Evolutionary conservation across 2,888 invertebrate genomes (phyloP), one percentile per base, ranked within the genome.

Genomic region (Chrysomela aeneicollis): DNA sequence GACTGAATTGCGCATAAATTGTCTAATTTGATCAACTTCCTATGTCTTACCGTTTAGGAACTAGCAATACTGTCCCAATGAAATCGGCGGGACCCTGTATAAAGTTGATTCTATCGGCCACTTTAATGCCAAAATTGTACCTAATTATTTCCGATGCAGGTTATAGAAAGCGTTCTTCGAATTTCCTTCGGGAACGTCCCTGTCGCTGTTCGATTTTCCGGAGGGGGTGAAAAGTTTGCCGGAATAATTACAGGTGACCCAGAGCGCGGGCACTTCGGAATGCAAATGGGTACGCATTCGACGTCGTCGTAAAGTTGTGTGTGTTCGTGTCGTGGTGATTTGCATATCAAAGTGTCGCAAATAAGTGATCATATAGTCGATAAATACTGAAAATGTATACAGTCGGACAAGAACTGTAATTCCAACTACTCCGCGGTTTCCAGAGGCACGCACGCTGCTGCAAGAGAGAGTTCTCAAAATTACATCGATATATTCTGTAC

Each of bases 311-410:
- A 15, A 42, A 42, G 42, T 35, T 35, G 32, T 35, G 32, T 35
- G 32, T 35, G 32, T 42, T 42, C 42, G 42, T 42, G 42, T 42
- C 42, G 42, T 15, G 1, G 42, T 12, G 42, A 42, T 42, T 42
- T 42, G 12, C 42, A 42, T 42, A 42, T 42, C 42, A 42, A 42
- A 42, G 42, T 42, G 42, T 42, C 42, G 42, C 42, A 42, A 42
- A 42, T 42, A 42, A 42, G 42, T 42, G 42, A 42, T 42, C 42
- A 42, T 42, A 42, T 42, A 42, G 42, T 42, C 42, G 42, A 42
- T 42, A 42, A 42, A 42, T 42, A 42, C 42, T 42, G 42, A 42
- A 42, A 42, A 42, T 42, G 10, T 15, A 42, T 42, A 42, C 12
- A 42, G 1, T 42, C 42, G 15, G 15, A 12, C 42, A 15, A 8